These are phyloP conservation scores for Bos javanicus DNA, from an alignment of 2,113 vertebrate species.

Conservation along the genomic window DNA sequence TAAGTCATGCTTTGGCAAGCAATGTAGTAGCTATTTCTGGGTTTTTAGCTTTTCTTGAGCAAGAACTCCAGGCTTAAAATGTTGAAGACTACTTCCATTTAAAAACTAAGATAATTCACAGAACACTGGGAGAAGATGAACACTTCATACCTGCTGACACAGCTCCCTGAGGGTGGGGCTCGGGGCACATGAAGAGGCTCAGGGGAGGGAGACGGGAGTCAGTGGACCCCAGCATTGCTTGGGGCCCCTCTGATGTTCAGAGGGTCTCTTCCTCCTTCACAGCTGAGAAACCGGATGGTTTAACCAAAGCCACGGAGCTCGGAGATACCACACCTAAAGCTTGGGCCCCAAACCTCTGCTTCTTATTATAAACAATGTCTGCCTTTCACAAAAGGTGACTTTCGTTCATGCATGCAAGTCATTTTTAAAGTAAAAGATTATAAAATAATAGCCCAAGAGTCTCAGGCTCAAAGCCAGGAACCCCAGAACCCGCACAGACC, in stretches of 20 bases:
- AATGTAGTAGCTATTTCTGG: not conserved
- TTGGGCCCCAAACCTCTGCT: not conserved
- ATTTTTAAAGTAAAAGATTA: not conserved
- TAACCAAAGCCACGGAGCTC: fast-evolving
- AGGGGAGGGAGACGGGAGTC: fast-evolving
- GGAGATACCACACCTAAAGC: fast-evolving
- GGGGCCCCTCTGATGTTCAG: fast-evolving
- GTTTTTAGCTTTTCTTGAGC: not conserved
- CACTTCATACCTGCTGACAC: fast-evolving
- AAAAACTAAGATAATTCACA: not conserved
- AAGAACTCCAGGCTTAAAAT: not conserved
- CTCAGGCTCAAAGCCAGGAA: fast-evolving
- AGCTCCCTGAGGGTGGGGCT: fast-evolving
- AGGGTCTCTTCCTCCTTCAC: fast-evolving
- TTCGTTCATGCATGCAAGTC: fast-evolving
- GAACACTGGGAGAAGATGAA: not conserved
- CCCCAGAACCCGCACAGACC: fast-evolving
- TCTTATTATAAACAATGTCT: fast-evolving
- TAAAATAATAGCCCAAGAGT: not conserved
- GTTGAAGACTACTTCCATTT: not conserved
- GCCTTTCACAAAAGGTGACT: not conserved
- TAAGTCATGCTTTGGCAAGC: constrained; percentile 17
- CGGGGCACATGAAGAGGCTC: fast-evolving
- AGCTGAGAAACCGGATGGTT: fast-evolving
- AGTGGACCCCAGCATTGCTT: not conserved